Evolutionary conservation across 2,113 vertebrate species (phyloP).

Genomic region (Zapornia atra): DNA sequence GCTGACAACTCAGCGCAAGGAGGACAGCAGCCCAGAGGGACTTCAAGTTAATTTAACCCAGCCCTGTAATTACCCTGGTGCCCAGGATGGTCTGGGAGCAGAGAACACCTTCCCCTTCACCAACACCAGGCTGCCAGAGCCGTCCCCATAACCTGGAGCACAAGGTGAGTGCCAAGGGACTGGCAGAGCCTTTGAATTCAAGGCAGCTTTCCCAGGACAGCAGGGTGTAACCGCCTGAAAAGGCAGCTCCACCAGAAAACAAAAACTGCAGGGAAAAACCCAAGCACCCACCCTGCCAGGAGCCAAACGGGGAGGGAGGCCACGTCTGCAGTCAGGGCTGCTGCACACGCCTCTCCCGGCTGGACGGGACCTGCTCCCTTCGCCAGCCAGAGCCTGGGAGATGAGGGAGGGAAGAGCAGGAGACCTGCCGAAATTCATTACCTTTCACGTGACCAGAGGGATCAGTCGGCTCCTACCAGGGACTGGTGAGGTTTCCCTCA

Average conservation of each 20-base stretch:
- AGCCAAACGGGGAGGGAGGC: slow-evolving; percentile 50
- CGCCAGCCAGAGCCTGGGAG: neutral
- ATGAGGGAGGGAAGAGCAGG: neutral
- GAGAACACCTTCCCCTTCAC: neutral
- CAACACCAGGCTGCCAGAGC: accelerated
- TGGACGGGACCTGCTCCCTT: neutral
- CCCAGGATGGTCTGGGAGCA: neutral
- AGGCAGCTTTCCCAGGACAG: slow-evolving; percentile 10
- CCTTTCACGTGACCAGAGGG: slow-evolving; percentile 42
- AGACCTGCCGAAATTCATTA: slow-evolving; percentile 52
- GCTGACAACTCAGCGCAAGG: neutral
- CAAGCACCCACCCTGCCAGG: slow-evolving; percentile 46
- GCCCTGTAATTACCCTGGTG: neutral
- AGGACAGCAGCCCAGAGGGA: neutral
- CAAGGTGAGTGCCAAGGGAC: neutral
- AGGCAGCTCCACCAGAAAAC: slow-evolving; percentile 46
- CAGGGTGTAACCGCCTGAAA: slow-evolving; percentile 49
- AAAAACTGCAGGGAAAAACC: slow-evolving; percentile 44
- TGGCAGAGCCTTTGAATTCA: slow-evolving; percentile 44
- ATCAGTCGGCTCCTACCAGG: slow-evolving; percentile 21
- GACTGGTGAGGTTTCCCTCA: slow-evolving; percentile 47
- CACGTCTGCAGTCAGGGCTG: slow-evolving; percentile 30
- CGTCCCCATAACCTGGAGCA: neutral
- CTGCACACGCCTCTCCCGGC: slow-evolving; percentile 16
- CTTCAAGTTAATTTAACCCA: neutral